Base-by-base conservation (phyloP, 2,113 vertebrate genomes). In the Grus americana region DNA sequence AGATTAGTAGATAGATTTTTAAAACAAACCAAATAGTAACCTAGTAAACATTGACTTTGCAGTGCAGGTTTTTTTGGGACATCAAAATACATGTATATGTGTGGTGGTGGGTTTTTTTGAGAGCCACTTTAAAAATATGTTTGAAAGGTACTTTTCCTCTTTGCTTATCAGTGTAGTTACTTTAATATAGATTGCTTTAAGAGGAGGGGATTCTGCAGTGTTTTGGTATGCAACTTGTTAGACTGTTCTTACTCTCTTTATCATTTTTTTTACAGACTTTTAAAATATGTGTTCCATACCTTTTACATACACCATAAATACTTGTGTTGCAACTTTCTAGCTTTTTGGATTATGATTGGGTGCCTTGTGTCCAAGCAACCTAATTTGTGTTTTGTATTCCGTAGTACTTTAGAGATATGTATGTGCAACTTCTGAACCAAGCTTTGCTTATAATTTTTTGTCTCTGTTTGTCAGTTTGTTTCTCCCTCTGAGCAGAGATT, bases 231-330 rank as follows among this genome's bases (percentile, higher is more conserved):
- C 50, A 62, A 30, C 50, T 74, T 80, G 36, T 68, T 91, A 61
- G 57, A 55, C 78, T 70, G 3, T 71, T 89, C 52, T 29, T 74
- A 17, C 8, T 54, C 6, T 62, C 14, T 5, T 19, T 61, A 8
- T 34, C 8, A 3, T 16, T 50, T n/a, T 47, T 89, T 67, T 44
- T 2, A 27, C 10, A 52, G 38, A 34, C 24, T 42, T 75, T 19
- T 27, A 19, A 78, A 89, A 19, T 76, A 7, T 0, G 0, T 0
- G 0, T 67, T 85, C 24, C 2, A 1, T 54, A 21, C 23, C 12
- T 15, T 89, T 70, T 78, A 2, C 8, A 3, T 30, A 21, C 10
- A 21, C 24, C 4, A 11, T 86, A 84, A 92, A 66, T 86, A 36
- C 50, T 91, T 78, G 15, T 55, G 20, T 89, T 95, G 30, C 29